Percentiles rank a stretch among this genome's conserved stretches.
Evolutionary conservation across 2,113 vertebrate species (phyloP).

Genomic region (Anolis sagrei): DNA sequence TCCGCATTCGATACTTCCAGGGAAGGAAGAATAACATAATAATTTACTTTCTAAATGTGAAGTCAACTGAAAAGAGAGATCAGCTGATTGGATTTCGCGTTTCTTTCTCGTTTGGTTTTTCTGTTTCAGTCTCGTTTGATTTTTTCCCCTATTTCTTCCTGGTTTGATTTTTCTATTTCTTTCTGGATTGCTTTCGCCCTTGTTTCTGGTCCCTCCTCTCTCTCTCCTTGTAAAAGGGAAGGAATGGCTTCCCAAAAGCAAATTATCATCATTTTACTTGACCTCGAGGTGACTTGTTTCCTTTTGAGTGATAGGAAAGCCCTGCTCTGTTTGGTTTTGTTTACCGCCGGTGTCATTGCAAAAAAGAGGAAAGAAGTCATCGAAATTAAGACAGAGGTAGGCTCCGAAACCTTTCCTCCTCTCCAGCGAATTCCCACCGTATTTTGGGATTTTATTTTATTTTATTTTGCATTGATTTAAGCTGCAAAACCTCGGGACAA

Average conservation of each 20-base stretch:
- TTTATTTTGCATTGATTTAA: too few species aligned
- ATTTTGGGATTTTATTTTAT: too few species aligned
- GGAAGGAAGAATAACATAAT: too few species aligned
- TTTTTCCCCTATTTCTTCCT: slow-evolving; percentile 3
- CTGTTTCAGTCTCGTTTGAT: slow-evolving; percentile 37
- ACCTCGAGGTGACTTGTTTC: background rate
- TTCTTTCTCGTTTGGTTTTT: background rate
- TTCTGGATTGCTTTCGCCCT: slow-evolving; percentile 48
- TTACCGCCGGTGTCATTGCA: background rate
- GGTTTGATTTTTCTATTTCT: slow-evolving; percentile 33
- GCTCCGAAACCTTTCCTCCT: background rate
- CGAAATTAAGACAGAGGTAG: slow-evolving; percentile 19
- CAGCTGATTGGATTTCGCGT: slow-evolving; percentile 53
- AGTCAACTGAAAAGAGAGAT: slow-evolving; percentile 37
- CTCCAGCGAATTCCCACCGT: too few species aligned
- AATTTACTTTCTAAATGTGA: too few species aligned
- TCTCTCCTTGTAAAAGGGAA: slow-evolving; percentile 43
- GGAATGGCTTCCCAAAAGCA: slow-evolving; percentile 41
- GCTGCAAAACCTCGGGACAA: too few species aligned
- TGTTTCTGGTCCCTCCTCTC: background rate
- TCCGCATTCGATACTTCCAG: background rate
- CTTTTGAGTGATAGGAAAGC: slow-evolving; percentile 59
- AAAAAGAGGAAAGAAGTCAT: slow-evolving; percentile 1
- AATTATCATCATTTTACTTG: slow-evolving; percentile 65
- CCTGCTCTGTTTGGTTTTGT: background rate